Evolutionary conservation across 2,888 invertebrate species (phyloP).

Genomic region (Catocala nupta): DNA sequence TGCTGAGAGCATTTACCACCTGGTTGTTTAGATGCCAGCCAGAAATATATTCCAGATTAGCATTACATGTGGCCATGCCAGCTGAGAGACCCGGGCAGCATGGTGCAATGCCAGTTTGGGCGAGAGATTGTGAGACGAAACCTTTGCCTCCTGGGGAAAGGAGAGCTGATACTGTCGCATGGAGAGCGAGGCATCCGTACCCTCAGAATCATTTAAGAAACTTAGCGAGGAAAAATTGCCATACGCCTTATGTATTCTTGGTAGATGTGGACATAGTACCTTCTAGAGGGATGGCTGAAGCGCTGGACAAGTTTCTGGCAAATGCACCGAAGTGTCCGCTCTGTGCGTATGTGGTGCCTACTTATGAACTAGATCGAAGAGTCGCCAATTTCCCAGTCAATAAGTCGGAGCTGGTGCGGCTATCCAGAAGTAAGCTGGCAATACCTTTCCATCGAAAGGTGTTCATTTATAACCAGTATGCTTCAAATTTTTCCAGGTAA

Average conservation of each 20-base stretch:
- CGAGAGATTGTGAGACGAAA: slow-evolving; percentile 90
- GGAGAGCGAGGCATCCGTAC: slow-evolving; percentile 92
- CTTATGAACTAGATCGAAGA: slow-evolving; percentile 94
- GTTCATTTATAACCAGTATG: slow-evolving; percentile 96
- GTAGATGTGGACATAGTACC: slow-evolving; percentile 97
- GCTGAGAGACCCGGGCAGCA: slow-evolving; percentile 88
- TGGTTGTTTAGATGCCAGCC: slow-evolving; percentile 92
- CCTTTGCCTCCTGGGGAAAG: slow-evolving; percentile 89
- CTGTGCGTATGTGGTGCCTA: slow-evolving; percentile 96
- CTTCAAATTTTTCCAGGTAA: slow-evolving; percentile 95
- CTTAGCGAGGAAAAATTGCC: slow-evolving; percentile 94
- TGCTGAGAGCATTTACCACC: slow-evolving; percentile 91
- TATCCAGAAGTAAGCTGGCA: slow-evolving; percentile 93
- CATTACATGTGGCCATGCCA: slow-evolving; percentile 92
- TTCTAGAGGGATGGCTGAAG: slow-evolving; percentile 90
- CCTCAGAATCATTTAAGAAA: slow-evolving; percentile 97
- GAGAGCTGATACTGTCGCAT: slow-evolving; percentile 89
- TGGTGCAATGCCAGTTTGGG: slow-evolving; percentile 87
- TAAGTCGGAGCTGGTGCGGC: slow-evolving; percentile 91
- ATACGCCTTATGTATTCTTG: slow-evolving; percentile 92
- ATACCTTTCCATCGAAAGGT: slow-evolving; percentile 97
- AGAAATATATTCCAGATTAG: slow-evolving; percentile 91
- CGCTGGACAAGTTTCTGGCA: slow-evolving; percentile 90
- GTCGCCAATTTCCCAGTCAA: slow-evolving; percentile 92
- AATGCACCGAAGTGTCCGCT: slow-evolving; percentile 86